A percentile compares a stretch with the other conserved stretches of the same genome.
These are phyloP conservation scores for Zeus faber DNA, from an alignment of 2,113 vertebrate species.

Conservation along the genomic window DNA sequence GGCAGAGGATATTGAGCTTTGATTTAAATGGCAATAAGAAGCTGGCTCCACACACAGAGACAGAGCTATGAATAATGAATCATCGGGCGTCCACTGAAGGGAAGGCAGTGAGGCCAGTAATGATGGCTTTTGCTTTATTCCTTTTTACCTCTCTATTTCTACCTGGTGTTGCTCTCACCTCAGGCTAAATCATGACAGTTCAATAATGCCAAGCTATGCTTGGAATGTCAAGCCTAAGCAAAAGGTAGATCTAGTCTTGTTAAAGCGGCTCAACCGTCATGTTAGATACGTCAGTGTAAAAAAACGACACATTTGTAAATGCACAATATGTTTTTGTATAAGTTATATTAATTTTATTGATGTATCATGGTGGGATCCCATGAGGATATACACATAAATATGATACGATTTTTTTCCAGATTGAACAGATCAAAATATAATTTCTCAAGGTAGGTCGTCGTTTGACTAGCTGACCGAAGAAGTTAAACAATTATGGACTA, in stretches of 20 bases:
- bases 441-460: too few species aligned
- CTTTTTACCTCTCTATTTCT: constrained; percentile 49
- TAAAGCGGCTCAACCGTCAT: constrained; percentile 40
- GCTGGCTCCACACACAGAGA: constrained; percentile 52
- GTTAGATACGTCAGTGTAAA: too few species aligned
- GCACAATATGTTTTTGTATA: background rate
- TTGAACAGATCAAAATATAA: too few species aligned
- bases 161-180: constrained; percentile 59
- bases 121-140: constrained; percentile 53
- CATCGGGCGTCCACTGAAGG: constrained; percentile 41
- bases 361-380: too few species aligned
- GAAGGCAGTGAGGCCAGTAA: constrained; percentile 41
- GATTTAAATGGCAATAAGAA: constrained; percentile 77
- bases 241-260: constrained; percentile 39
- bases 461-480: too few species aligned
- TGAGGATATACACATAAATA: too few species aligned
- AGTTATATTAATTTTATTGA: background rate
- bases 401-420: too few species aligned
- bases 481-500: too few species aligned
- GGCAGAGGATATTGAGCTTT: constrained; percentile 60
- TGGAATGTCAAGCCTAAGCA: constrained; percentile 74
- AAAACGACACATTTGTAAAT: background rate
- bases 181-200: constrained; percentile 74
- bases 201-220: constrained; percentile 78
- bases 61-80: constrained; percentile 70